Evolutionary conservation across 2,888 invertebrate genomes (phyloP), one percentile per base, ranked within the genome.

Genomic region (Pristionchus maxplancki): DNA sequence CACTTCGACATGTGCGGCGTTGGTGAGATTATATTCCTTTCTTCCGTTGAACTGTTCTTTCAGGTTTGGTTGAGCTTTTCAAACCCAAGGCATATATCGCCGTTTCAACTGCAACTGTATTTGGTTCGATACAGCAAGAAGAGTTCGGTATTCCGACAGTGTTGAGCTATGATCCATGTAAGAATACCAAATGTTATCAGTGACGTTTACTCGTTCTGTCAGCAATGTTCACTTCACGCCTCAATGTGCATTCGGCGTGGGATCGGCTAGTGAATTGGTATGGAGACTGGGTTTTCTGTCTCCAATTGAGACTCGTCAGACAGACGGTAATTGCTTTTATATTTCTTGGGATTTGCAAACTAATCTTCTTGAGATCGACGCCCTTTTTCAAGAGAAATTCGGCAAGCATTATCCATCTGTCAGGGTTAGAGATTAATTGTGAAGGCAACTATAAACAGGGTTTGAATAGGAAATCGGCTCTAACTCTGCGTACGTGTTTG

Each of bases 1-100:
- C 71, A 71, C 37, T 71, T 71, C 20, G 71, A 71, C 40, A 71
- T 71, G 71, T 71, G 71, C 24, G 71, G 71, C 17, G 71, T 71
- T 1, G 71, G 71, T 71, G 4, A 5, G 71, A 20, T 20, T 71
- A 3, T 20, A 17, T 20, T 24, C 3, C 37, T 37, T 34, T n/a
- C n/a, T n/a, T n/a, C n/a, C n/a, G n/a, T n/a, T n/a, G n/a, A n/a
- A n/a, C n/a, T n/a, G n/a, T n/a, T 64, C 31, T 64, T 34, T 64
- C 15, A 64, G 64, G 15, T 11, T 15, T 64, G 34, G 64, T 64
- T 15, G 31, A 34, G 9, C 64, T 64, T 1, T 15, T 64, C 13
- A 64, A 64, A 31, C 64, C 64, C 34, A 64, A 0, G 1, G 71
- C 71, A 1, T 37, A 20, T 24, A 71, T 71, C 6, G 6, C 37